phyloP scores from a whole-genome alignment of 2,113 vertebrate genomes.

The Trachemys scripta region DNA sequence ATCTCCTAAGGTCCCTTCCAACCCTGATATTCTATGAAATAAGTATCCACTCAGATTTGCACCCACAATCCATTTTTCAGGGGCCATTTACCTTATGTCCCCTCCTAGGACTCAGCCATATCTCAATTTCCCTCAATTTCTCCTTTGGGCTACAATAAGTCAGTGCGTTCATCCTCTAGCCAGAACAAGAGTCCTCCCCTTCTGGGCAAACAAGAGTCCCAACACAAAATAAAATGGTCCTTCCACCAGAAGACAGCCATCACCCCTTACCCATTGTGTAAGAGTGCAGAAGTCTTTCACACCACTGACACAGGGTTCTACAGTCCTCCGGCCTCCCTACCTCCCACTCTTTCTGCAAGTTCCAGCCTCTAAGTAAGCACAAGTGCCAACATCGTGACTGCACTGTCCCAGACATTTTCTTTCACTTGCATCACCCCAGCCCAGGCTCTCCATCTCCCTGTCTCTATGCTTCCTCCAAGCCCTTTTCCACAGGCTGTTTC shows the following conservation, averaged over 20 bases:
- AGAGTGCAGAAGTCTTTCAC: not conserved
- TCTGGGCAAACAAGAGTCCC: not conserved
- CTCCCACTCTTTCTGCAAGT: not conserved
- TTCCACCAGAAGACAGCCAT: not conserved
- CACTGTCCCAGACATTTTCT: not conserved
- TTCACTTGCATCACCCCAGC: not conserved
- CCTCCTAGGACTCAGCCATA: not conserved
- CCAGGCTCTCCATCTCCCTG: not conserved
- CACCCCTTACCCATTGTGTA: not conserved
- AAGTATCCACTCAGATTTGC: not conserved
- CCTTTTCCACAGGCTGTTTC: not conserved
- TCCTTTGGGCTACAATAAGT: not conserved
- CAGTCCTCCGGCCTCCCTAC: not conserved
- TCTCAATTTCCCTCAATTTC: not conserved
- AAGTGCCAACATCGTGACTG: not conserved
- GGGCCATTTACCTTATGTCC: not conserved
- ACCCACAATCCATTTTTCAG: not conserved
- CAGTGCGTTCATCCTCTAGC: not conserved
- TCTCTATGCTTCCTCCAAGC: not conserved
- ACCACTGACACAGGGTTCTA: too few species aligned
- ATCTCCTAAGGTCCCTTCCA: too few species aligned
- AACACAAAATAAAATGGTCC: not conserved
- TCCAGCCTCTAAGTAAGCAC: not conserved
- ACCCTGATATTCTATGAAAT: too few species aligned
- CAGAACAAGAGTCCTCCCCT: not conserved